These are phyloP conservation scores for Porphyrio hochstetteri DNA, from an alignment of 2,113 vertebrate species.

Conservation along the genomic window DNA sequence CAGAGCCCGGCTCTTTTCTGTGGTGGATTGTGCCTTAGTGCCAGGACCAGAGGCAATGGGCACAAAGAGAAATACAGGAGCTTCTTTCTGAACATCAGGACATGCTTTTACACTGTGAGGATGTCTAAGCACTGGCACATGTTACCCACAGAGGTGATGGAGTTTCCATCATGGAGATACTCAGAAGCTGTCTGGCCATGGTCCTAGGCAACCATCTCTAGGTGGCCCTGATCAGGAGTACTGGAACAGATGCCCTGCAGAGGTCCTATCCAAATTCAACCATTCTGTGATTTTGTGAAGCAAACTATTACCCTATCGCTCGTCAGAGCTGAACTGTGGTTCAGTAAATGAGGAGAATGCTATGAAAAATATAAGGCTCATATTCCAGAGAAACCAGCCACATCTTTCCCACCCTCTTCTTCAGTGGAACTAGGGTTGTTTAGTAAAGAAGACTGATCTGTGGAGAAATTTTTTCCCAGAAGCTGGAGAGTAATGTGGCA, in stretches of 20 bases:
- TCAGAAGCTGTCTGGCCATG: neutral
- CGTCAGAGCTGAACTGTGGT: neutral
- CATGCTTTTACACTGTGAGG: fast-evolving
- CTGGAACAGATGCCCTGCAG: neutral
- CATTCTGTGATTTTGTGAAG: neutral
- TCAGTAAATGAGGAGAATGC: neutral
- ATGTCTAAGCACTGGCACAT: fast-evolving
- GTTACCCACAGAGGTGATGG: neutral
- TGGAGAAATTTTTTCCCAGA: neutral
- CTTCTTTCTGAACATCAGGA: neutral
- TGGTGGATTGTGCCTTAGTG: fast-evolving
- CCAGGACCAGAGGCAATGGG: neutral
- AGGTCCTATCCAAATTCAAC: neutral
- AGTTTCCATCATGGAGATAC: neutral
- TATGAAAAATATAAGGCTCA: neutral
- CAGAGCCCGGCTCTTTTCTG: neutral
- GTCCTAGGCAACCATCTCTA: neutral
- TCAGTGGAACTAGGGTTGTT: neutral
- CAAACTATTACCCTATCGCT: neutral
- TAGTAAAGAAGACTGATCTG: neutral
- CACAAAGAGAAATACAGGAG: neutral
- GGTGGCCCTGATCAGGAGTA: neutral
- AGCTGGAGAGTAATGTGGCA: neutral
- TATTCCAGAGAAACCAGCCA: neutral
- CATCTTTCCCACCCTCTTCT: neutral